Conservation (phyloP, 2,113 vertebrate species). For the Podarcis muralis region DNA sequence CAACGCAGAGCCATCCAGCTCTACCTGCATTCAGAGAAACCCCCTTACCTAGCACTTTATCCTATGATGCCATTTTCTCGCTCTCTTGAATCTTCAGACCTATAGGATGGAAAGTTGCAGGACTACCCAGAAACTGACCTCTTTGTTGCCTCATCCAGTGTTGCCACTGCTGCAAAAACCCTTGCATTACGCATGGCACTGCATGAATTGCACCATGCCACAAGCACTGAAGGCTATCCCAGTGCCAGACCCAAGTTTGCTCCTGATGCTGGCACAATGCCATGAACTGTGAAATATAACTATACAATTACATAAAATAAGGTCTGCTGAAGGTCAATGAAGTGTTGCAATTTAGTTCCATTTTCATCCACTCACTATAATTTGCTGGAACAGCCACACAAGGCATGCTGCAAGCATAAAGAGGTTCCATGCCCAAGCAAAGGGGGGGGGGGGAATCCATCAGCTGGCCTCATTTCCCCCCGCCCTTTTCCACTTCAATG, state of each 20-base stretch:
- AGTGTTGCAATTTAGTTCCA: conserved; percentile 10
- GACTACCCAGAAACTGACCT: not conserved
- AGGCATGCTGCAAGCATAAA: not conserved
- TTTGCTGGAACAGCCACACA: not conserved
- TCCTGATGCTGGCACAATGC: not conserved
- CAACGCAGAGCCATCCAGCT: not conserved
- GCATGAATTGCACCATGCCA: not conserved
- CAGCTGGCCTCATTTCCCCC: not conserved
- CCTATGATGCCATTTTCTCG: not conserved
- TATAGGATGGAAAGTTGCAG: not conserved
- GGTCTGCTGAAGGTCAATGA: conserved; percentile 8
- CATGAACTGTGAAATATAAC: conserved; percentile 5
- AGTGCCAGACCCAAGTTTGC: not conserved
- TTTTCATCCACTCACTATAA: conserved; percentile 13
- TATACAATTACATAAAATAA: conserved; percentile 20
- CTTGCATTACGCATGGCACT: not conserved
- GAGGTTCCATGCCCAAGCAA: not conserved
- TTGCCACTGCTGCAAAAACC: not conserved
- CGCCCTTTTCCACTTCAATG: not conserved
- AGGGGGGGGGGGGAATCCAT: too few species aligned
- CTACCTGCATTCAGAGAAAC: not conserved
- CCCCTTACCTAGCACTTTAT: not conserved
- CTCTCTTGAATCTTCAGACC: not conserved
- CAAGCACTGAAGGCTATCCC: not conserved
- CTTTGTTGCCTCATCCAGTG: not conserved